A percentile compares a stretch with the other conserved stretches of the same genome.
These are phyloP conservation scores for Nibea coibor DNA, from an alignment of 2,113 vertebrate species.

Conservation along the genomic window DNA sequence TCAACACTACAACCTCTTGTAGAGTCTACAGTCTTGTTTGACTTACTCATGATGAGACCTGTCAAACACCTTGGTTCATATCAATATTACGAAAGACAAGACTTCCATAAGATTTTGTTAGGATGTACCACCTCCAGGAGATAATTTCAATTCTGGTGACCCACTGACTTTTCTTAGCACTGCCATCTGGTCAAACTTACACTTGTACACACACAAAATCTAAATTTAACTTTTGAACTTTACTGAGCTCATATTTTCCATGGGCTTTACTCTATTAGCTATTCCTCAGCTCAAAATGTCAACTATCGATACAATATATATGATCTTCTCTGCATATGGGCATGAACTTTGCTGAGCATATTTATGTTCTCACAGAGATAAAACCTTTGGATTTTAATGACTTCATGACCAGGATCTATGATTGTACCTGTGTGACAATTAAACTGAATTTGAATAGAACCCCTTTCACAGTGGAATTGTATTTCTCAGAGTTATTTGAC, in stretches of 20 bases:
- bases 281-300: not conserved
- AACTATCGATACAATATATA: not conserved
- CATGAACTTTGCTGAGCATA: not conserved
- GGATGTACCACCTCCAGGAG: not conserved
- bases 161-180: not conserved
- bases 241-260: not conserved
- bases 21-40: not conserved
- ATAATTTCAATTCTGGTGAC: not conserved
- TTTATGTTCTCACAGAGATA: not conserved
- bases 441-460: not conserved
- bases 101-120: not conserved
- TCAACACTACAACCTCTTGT: not conserved
- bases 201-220: not conserved
- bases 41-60: not conserved
- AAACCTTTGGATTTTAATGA: not conserved
- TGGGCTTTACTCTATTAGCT: not conserved
- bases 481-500: conserved; percentile 4
- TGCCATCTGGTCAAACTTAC: not conserved
- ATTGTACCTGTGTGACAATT: too few relatives aligned
- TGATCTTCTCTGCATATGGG: not conserved
- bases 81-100: not conserved
- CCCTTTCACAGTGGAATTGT: not conserved
- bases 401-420: not conserved
- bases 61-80: not conserved
- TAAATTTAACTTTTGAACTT: not conserved